Conservation (phyloP, 2,113 vertebrate species). For the Labrus mixtus region DNA sequence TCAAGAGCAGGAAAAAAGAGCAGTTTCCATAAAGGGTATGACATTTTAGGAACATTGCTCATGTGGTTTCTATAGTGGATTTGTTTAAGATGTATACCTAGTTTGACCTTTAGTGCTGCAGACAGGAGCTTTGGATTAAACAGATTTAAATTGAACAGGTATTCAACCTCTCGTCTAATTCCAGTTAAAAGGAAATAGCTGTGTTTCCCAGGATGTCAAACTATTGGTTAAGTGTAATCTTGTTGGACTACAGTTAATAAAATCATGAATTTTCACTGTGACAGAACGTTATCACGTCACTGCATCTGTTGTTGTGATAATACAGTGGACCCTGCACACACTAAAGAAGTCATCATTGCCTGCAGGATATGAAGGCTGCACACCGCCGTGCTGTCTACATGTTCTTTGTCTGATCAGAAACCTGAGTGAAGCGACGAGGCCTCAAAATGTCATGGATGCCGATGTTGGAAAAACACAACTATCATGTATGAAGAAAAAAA, state of each 20-base stretch:
- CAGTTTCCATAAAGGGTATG: no score
- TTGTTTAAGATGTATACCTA: no score
- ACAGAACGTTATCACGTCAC: neutral
- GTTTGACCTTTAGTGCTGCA: no score
- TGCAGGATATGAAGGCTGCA: neutral
- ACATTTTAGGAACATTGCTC: no score
- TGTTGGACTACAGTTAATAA: neutral
- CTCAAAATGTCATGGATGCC: slow-evolving; percentile 24
- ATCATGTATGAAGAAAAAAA: slow-evolving; percentile 12
- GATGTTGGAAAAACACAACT: slow-evolving; percentile 16
- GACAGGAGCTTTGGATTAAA: no score
- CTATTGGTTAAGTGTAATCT: neutral
- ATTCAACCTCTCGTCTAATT: no score
- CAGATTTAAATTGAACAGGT: no score
- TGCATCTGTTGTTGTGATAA: neutral
- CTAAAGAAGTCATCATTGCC: slow-evolving; percentile 11
- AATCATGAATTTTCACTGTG: slow-evolving; percentile 1
- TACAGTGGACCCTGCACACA: slow-evolving; percentile 5
- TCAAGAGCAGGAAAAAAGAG: no score
- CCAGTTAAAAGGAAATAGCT: neutral
- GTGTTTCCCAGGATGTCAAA: slow-evolving; percentile 2
- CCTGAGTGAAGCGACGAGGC: slow-evolving; percentile 19
- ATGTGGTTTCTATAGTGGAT: no score
- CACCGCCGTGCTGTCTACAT: slow-evolving; percentile 26
- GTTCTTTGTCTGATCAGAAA: slow-evolving; percentile 51